Base-by-base conservation (phyloP, 2,797 vertebrate genomes). In the Manis pentadactyla region DNA sequence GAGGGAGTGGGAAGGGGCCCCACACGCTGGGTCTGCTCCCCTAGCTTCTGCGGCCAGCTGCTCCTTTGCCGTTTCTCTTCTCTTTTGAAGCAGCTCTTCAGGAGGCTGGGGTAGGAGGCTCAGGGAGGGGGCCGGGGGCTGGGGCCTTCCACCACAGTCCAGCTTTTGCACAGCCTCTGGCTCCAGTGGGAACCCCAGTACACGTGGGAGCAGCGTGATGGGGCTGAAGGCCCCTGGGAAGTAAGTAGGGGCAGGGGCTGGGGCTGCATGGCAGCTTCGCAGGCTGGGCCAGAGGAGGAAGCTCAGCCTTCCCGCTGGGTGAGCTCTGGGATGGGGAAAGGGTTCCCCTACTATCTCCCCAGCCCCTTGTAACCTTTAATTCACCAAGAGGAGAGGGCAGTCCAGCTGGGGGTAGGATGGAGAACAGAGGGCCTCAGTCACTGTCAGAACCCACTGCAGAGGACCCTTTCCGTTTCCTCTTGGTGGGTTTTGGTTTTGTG, bases 391-490 rank as follows among this genome's bases (percentile, higher is more conserved):
- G 59, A 77, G 85, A 77, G 82, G 78, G 71, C 42, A 71, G 77
- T 90, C 96, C 92, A 34, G 2, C 61, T 12, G 46, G 68, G 94
- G 78, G 51, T 11, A 9, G 84, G 77, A 9, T 0, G 7, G 93
- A 19, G 71, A 19, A 17, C 51, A 4, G 0, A 10, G 69, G 49
- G 88, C 98, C 99, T 99, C 98, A 99, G 99, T 99, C 99, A 95
- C 99, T 99, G 99, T 99, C 99, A 0, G 99, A 99, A 86, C 99
- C 99, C 42, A 99, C 99, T 0, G 99, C 99, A 0, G 99, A 99
- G 0, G 99, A 99, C 15, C 99, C 99, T 98, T 99, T 99, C 98
- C 99, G 98, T 98, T 99, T 99, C 98, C 99, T 98, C 96, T 99
- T 99, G 14, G 99, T 98, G 3, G 99, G 99, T 98, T 99, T 99